A percentile compares a stretch with the other conserved stretches of the same genome.
Evolutionary conservation across 2,888 invertebrate genomes (phyloP).

Genomic region (Sarcophaga caerulescens): DNA sequence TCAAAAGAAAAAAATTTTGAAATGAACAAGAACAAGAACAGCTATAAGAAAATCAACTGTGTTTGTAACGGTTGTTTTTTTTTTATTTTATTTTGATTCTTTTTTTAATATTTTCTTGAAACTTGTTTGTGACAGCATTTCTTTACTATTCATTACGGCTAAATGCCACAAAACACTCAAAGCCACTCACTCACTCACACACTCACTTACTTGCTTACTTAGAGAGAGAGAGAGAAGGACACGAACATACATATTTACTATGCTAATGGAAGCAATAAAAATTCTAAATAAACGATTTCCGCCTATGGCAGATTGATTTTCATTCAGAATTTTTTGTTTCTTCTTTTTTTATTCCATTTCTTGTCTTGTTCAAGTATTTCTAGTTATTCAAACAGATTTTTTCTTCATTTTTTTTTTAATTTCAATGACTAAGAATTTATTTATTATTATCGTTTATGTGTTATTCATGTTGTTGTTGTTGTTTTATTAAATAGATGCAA

Average conservation of each 20-base stretch:
- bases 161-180: not conserved
- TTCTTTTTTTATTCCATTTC: constrained; percentile 28
- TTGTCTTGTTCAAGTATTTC: constrained; percentile 13
- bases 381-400: constrained; percentile 36
- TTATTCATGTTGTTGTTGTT: constrained; percentile 57
- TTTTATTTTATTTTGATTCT: not conserved
- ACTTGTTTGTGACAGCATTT: constrained; percentile 50
- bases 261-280: constrained; percentile 68
- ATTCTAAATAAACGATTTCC: constrained; percentile 64
- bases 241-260: constrained; percentile 1
- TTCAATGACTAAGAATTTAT: constrained; percentile 56
- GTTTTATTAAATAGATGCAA: constrained; percentile 81
- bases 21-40: not conserved
- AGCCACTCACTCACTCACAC: constrained; percentile 14
- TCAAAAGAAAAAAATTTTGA: not conserved
- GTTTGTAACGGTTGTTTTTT: constrained; percentile 46
- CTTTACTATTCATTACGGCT: constrained; percentile 13
- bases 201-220: not conserved
- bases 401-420: not conserved
- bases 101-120: not conserved
- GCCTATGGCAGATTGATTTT: constrained; percentile 67
- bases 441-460: constrained; percentile 36
- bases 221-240: not conserved
- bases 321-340: constrained; percentile 38
- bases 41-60: constrained; percentile 30